These are phyloP conservation scores for Leptinotarsa texana DNA, from an alignment of 1,140 invertebrate genomes.

Conservation along the genomic window DNA sequence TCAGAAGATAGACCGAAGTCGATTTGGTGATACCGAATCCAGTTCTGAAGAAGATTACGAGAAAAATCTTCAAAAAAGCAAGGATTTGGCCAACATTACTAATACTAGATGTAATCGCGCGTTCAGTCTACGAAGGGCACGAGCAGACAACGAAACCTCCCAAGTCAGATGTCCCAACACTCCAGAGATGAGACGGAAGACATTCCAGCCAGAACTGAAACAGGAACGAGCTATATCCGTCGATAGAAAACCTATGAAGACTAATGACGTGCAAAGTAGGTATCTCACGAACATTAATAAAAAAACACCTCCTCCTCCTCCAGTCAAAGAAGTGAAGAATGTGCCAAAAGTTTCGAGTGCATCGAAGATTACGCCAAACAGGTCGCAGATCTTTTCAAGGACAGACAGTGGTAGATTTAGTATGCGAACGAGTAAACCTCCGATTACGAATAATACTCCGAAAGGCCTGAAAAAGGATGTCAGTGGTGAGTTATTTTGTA, in stretches of 20 bases:
- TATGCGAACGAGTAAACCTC: slow-evolving; percentile 57
- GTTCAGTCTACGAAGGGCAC: slow-evolving; percentile 52
- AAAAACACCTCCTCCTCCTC: slow-evolving; percentile 32
- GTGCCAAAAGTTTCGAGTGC: slow-evolving; percentile 43
- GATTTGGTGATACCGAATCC: slow-evolving; percentile 53
- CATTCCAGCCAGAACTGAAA: slow-evolving; percentile 42
- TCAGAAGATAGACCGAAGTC: slow-evolving; percentile 50
- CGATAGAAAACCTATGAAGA: slow-evolving; percentile 50
- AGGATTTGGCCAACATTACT: slow-evolving; percentile 52
- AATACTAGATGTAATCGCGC: slow-evolving; percentile 63
- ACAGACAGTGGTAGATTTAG: slow-evolving; percentile 70
- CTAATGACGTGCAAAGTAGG: slow-evolving; percentile 52
- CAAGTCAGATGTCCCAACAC: slow-evolving; percentile 59
- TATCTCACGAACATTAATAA: slow-evolving; percentile 51
- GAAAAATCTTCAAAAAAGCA: slow-evolving; percentile 47
- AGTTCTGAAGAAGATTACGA: slow-evolving; percentile 54
- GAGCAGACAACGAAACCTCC: slow-evolving; percentile 50
- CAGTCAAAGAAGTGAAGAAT: slow-evolving; percentile 38
- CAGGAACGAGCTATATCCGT: slow-evolving; percentile 51
- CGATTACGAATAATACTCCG: slow-evolving; percentile 39
- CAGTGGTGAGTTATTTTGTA: slow-evolving; percentile 18
- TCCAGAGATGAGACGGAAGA: slow-evolving; percentile 58
- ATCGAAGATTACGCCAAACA: slow-evolving; percentile 41
- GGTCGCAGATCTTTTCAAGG: slow-evolving; percentile 59
- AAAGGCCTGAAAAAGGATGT: slow-evolving; percentile 37